Base-by-base conservation (phyloP, 2,888 invertebrate species). In the Epiblema foenella region DNA sequence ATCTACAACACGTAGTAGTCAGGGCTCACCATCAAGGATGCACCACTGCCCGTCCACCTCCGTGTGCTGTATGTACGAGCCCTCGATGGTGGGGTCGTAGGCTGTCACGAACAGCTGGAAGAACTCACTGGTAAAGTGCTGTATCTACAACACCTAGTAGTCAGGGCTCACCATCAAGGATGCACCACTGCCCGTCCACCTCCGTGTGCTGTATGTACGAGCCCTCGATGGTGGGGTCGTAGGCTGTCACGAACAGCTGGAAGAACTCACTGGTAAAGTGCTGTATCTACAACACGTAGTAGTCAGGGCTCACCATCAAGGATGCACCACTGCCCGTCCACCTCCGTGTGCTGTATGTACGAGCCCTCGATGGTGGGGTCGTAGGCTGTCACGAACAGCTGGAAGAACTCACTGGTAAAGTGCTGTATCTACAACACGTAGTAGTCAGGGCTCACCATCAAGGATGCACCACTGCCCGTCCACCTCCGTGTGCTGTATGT, bases 321-420 rank as follows among this genome's bases (percentile, higher is more conserved):
- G 75, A 98, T 96, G 86, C 98, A 98, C 96, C 97, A 97, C 83
- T 97, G 96, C 8, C 98, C 98, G 83, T 98, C 98, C 42, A 98
- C 97, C 88, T 98, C 98, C 0, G 97, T 97, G 88, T 98, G 98
- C 86, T 98, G 98, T 73, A 98, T 96, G 89, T 98, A 98, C 69
- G 98, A 98, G 88, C 98, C 98, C 90, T 98, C 98, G 75, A 98
- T 98, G 18, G 98, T 98, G 9, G 98, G 98, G 91, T 98, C 98
- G 83, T 98, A 98, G 89, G 98, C 98, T 0, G 98, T 97, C 74
- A 98, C 97, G 87, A 98, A 98, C 82, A 98, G 94, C 88, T 98
- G 98, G 89, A 98, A 98, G 92, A 98, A 98, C 93, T 98, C n/a
- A n/a, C n/a, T n/a, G n/a, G n/a, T n/a, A n/a, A n/a, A n/a, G n/a